Evolutionary conservation across 2,113 vertebrate genomes (phyloP).

Genomic region (Natator depressus): DNA sequence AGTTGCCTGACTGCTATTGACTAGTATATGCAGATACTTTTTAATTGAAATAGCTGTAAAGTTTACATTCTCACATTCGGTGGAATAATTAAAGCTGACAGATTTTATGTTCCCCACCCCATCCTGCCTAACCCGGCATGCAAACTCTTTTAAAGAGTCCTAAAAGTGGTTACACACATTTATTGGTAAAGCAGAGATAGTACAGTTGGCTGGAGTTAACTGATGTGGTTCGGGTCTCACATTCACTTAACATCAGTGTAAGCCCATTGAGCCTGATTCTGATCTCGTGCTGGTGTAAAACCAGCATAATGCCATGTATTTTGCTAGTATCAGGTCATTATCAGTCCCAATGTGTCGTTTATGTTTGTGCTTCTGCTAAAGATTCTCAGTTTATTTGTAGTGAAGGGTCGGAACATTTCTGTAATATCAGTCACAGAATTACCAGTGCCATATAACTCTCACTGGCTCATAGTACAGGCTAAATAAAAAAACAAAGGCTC

Average conservation of each 20-base stretch:
- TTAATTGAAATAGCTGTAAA: conserved; percentile 12
- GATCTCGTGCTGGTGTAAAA: not conserved
- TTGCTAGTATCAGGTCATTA: not conserved
- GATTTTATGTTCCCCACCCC: not conserved
- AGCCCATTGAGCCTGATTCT: not conserved
- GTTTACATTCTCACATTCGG: not conserved
- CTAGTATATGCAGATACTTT: not conserved
- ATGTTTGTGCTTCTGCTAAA: conserved; percentile 3
- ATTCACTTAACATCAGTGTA: not conserved
- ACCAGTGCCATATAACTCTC: not conserved
- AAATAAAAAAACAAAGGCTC: conserved; percentile 54
- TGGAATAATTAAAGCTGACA: not conserved
- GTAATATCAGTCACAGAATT: not conserved
- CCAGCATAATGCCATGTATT: not conserved
- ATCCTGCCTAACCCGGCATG: not conserved
- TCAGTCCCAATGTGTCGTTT: not conserved
- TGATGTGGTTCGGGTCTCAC: not conserved
- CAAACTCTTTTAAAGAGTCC: not conserved
- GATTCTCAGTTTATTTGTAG: not conserved
- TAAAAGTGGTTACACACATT: not conserved
- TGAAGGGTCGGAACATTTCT: not conserved
- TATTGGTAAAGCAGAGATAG: not conserved
- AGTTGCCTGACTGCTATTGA: not conserved
- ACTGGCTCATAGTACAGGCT: not conserved
- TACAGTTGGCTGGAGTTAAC: not conserved